A percentile compares a stretch with the other conserved stretches of the same genome.
phyloP scores from a whole-genome alignment of 2,888 invertebrate species.

The Metalampra italica region DNA sequence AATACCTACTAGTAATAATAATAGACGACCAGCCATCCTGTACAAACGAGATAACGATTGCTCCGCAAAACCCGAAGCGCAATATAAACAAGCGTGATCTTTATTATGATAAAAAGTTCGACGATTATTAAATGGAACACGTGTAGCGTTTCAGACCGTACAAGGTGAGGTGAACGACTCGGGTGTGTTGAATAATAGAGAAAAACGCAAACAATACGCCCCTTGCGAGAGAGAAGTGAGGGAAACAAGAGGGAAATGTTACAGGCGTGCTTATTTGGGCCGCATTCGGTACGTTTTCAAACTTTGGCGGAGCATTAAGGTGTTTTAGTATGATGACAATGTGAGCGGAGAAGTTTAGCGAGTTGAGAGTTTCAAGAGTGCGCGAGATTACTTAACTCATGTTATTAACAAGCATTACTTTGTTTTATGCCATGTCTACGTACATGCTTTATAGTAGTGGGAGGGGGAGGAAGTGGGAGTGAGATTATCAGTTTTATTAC shows the following conservation, averaged over 20 bases:
- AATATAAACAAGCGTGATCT: constrained; percentile 25
- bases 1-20: constrained; percentile 52
- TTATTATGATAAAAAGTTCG: constrained; percentile 18
- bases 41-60: constrained; percentile 41
- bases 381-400: constrained; percentile 41
- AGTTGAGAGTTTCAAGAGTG: constrained; percentile 34
- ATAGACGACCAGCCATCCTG: constrained; percentile 28
- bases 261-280: background rate
- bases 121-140: constrained; percentile 35
- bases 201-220: constrained; percentile 37
- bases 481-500: constrained; percentile 6
- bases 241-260: constrained; percentile 26
- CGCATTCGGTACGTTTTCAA: constrained; percentile 9
- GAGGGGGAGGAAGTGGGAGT: background rate
- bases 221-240: constrained; percentile 23
- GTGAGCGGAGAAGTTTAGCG: too few species aligned
- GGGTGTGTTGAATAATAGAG: constrained; percentile 28
- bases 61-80: constrained; percentile 29
- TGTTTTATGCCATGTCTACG: background rate
- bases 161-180: constrained; percentile 63
- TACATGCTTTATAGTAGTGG: too few species aligned
- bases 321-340: too few species aligned
- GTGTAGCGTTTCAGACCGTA: constrained; percentile 30
- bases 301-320: too few species aligned
- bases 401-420: background rate